phyloP scores from a whole-genome alignment of 2,797 vertebrate genomes.

The Yasuhikotakia modesta region DNA sequence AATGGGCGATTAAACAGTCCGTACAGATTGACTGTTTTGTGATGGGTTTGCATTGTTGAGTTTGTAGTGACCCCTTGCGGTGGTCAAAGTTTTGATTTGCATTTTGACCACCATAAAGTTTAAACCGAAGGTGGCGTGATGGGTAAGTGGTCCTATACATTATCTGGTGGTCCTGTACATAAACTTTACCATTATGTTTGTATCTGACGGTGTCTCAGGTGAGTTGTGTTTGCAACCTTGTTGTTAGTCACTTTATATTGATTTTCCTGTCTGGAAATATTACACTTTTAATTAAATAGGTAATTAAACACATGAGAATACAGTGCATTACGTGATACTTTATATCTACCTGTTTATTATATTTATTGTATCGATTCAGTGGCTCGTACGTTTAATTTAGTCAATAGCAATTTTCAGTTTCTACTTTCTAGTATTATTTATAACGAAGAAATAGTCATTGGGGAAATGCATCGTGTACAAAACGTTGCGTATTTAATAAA shows the following conservation, averaged over 20 bases:
- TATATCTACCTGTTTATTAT: no score
- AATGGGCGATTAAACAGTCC: slow-evolving; percentile 11
- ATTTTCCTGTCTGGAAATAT: slow-evolving; percentile 6
- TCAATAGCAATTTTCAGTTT: not conserved
- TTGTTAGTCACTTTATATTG: not conserved
- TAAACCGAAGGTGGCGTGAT: not conserved
- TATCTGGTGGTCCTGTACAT: not conserved
- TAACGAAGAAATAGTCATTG: not conserved
- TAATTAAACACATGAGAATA: slow-evolving; percentile 3
- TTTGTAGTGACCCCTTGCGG: slow-evolving; percentile 49
- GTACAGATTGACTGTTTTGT: not conserved
- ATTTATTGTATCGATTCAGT: no score
- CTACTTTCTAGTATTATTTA: not conserved
- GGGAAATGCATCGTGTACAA: not conserved
- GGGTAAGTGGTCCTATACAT: not conserved
- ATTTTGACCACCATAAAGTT: not conserved
- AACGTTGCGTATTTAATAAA: not conserved
- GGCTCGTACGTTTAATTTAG: no score
- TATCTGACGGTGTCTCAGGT: not conserved
- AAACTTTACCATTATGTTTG: not conserved
- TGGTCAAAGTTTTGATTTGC: not conserved
- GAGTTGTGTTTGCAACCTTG: not conserved
- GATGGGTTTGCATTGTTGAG: slow-evolving; percentile 22
- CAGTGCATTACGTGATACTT: not conserved
- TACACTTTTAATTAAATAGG: not conserved